Evolutionary conservation across 1,140 invertebrate genomes (phyloP).

Genomic region (Camponotus vicinus): DNA sequence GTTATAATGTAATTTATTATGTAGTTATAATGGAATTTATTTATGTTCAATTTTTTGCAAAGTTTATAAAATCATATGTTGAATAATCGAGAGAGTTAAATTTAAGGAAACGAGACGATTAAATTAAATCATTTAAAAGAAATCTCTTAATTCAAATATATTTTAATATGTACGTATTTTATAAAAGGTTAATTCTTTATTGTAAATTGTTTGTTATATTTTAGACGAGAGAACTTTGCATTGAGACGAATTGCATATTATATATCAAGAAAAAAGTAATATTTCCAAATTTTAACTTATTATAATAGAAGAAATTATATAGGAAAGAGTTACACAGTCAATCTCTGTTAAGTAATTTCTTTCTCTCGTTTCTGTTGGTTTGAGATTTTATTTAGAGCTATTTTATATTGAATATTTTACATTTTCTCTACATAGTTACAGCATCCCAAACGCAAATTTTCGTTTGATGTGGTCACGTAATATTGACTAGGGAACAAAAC

Average conservation of each 20-base stretch:
- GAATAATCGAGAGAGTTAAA: no score
- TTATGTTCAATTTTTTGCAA: no score
- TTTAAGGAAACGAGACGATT: no score
- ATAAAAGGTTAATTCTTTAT: background rate
- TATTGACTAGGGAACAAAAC: conserved; percentile 29
- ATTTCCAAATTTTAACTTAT: conserved; percentile 25
- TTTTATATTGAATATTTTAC: conserved; percentile 27
- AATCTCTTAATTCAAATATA: background rate
- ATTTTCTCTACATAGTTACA: background rate
- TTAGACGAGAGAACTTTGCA: background rate
- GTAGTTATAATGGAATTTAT: no score
- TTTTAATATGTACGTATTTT: background rate
- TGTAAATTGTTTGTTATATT: background rate
- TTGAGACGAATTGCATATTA: background rate
- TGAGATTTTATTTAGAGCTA: conserved; percentile 30
- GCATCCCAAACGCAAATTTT: conserved; percentile 13
- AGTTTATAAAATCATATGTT: no score
- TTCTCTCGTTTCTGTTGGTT: background rate
- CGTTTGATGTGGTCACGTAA: conserved; percentile 36
- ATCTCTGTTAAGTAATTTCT: background rate
- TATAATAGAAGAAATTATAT: background rate
- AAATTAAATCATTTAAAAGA: background rate
- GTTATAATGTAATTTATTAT: no score
- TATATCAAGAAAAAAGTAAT: background rate
- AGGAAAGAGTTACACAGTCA: background rate